phyloP scores from a whole-genome alignment of 2,888 invertebrate species.

The Mythimna pallens region DNA sequence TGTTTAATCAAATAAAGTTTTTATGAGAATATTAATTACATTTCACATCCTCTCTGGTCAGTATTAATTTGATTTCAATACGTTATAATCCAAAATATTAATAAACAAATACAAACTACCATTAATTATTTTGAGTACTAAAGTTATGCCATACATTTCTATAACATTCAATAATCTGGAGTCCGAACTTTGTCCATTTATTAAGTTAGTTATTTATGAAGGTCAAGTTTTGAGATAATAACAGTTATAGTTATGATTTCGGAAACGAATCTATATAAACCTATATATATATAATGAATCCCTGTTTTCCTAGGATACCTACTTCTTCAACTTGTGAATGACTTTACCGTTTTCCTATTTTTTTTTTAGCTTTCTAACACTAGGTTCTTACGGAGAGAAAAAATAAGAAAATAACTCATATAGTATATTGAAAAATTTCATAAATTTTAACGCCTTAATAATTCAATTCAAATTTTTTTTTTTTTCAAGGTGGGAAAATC shows the following conservation, averaged over 20 bases:
- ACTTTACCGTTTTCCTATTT: no score
- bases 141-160: slow-evolving; percentile 48
- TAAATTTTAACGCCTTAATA: no score
- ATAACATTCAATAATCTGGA: slow-evolving; percentile 56
- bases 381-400: no score
- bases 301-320: no score
- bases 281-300: no score
- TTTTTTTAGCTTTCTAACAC: no score
- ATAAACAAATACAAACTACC: slow-evolving; percentile 23
- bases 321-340: no score
- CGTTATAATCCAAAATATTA: slow-evolving; percentile 4
- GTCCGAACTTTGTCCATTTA: slow-evolving; percentile 49
- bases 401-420: no score
- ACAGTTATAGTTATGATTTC: slow-evolving; percentile 47
- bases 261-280: slow-evolving; percentile 7
- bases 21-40: not conserved
- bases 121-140: slow-evolving; percentile 36
- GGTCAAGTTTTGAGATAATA: slow-evolving; percentile 45
- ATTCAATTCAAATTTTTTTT: no score
- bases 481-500: no score
- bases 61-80: slow-evolving; percentile 8
- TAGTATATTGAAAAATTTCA: no score
- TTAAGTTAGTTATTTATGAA: slow-evolving; percentile 55
- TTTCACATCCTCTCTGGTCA: not conserved
- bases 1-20: not conserved